Percentiles rank a stretch among this genome's conserved stretches.
Evolutionary conservation across 2,888 invertebrate species (phyloP).

Genomic region (Trissoscelio sp.): DNA sequence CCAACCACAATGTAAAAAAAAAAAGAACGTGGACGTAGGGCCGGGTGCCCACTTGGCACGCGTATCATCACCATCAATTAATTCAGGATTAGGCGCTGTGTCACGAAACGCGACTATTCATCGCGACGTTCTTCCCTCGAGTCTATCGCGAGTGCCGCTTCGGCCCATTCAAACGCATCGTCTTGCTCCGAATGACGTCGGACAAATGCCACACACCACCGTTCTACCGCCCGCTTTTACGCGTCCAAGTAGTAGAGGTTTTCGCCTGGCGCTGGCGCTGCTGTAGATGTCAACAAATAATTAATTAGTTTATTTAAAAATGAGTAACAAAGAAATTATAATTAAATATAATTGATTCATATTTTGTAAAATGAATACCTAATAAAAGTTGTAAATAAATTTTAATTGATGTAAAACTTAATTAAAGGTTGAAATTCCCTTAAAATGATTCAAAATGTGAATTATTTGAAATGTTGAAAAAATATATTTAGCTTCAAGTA

Average conservation of each 20-base stretch:
- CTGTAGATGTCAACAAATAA: conserved; percentile 40
- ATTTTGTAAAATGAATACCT: neutral
- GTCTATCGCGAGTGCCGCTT: conserved; percentile 14
- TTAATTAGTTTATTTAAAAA: neutral
- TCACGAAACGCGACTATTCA: conserved; percentile 40
- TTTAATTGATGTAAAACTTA: no score
- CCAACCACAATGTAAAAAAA: conserved; percentile 10
- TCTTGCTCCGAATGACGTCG: conserved; percentile 50
- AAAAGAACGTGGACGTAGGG: conserved; percentile 12
- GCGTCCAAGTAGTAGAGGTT: neutral
- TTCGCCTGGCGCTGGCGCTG: conserved; percentile 14
- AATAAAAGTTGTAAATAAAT: no score
- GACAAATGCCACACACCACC: conserved; percentile 57
- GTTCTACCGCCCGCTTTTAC: conserved; percentile 31
- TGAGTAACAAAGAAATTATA: no score
- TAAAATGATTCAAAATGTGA: neutral
- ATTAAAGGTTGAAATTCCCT: no score
- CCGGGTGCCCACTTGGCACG: no score
- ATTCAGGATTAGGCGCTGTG: conserved; percentile 13
- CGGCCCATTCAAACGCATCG: conserved; percentile 23
- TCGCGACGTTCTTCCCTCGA: conserved; percentile 3
- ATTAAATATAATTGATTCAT: no score
- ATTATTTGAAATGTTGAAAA: conserved; percentile 20
- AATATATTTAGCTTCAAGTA: conserved; percentile 43
- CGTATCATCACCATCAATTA: neutral